Evolutionary conservation across 1,140 invertebrate genomes (phyloP).

Genomic region (Megalopta genalis): DNA sequence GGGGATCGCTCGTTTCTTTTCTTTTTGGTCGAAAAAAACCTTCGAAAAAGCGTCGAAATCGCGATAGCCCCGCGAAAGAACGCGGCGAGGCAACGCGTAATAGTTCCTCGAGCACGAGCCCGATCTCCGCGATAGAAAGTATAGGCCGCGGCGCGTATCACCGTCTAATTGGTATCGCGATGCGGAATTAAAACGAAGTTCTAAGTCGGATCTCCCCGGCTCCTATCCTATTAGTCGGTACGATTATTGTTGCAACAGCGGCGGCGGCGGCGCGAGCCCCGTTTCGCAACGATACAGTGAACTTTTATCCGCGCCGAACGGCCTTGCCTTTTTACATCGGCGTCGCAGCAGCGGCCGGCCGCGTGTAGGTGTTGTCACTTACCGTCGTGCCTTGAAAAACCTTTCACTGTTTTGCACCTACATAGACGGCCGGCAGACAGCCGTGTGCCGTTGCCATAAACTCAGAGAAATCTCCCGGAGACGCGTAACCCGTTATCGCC

Average conservation of each 20-base stretch:
- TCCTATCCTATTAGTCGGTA: conserved; percentile 59
- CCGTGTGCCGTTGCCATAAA: conserved; percentile 50
- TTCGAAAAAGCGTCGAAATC: conserved; percentile 23
- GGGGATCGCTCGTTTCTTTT: conserved; percentile 23
- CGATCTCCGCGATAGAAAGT: conserved; percentile 13
- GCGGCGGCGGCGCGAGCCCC: background rate
- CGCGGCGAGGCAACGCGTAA: background rate
- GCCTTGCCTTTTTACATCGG: conserved; percentile 71
- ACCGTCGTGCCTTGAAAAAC: conserved; percentile 69
- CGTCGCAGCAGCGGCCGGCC: background rate
- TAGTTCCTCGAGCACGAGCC: too few species aligned
- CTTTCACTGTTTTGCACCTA: conserved; percentile 71
- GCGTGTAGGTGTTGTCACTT: conserved; percentile 68
- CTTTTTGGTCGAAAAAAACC: too few species aligned
- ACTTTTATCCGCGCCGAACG: conserved; percentile 68
- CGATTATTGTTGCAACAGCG: conserved; percentile 64
- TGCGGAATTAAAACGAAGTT: conserved; percentile 32
- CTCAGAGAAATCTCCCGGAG: conserved; percentile 49
- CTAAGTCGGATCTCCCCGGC: conserved; percentile 7
- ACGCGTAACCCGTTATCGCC: conserved; percentile 35
- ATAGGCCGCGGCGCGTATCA: conserved; percentile 12
- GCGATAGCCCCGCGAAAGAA: conserved; percentile 3
- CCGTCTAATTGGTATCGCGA: conserved; percentile 39
- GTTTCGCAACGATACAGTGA: conserved; percentile 68
- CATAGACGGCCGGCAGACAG: conserved; percentile 58